These are phyloP conservation scores for Cheilinus undulatus DNA, from an alignment of 2,113 vertebrate genomes.

Conservation along the genomic window DNA sequence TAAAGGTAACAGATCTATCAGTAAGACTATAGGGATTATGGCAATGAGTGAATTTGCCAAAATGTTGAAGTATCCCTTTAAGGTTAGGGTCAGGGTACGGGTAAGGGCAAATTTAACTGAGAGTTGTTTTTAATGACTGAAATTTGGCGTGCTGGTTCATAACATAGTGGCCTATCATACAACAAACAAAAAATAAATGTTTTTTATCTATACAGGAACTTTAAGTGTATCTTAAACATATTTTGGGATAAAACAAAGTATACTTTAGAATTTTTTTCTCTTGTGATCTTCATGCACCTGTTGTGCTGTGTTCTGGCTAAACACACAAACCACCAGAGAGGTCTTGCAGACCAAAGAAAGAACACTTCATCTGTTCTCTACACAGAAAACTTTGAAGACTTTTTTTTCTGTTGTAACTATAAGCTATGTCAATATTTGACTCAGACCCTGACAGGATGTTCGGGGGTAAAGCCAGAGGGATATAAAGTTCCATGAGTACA, in stretches of 20 bases:
- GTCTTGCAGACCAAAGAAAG: slow-evolving; percentile 37
- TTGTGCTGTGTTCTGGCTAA: slow-evolving; percentile 9
- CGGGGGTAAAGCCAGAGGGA: slow-evolving; percentile 45
- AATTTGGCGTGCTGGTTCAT: too few relatives aligned
- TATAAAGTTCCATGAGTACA: slow-evolving; percentile 41
- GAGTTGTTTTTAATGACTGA: too few relatives aligned
- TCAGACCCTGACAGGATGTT: slow-evolving; percentile 59
- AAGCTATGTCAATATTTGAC: slow-evolving; percentile 76
- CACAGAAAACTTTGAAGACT: slow-evolving; percentile 47
- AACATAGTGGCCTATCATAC: too few relatives aligned
- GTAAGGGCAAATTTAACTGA: too few relatives aligned
- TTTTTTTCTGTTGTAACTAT: slow-evolving; percentile 55
- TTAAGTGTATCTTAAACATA: background rate
- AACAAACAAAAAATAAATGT: too few relatives aligned
- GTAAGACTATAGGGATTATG: too few relatives aligned
- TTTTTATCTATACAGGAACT: too few relatives aligned
- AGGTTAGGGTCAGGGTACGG: too few relatives aligned
- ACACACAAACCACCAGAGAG: slow-evolving; percentile 55
- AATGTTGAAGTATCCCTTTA: too few relatives aligned
- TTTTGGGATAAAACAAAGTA: slow-evolving; percentile 16
- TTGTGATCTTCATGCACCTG: background rate
- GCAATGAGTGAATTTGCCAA: too few relatives aligned
- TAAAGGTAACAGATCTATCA: too few relatives aligned
- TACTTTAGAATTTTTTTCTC: background rate
- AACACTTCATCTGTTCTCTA: slow-evolving; percentile 47